Conservation (phyloP, 2,113 vertebrate genomes). For the Mirza zaza region DNA sequence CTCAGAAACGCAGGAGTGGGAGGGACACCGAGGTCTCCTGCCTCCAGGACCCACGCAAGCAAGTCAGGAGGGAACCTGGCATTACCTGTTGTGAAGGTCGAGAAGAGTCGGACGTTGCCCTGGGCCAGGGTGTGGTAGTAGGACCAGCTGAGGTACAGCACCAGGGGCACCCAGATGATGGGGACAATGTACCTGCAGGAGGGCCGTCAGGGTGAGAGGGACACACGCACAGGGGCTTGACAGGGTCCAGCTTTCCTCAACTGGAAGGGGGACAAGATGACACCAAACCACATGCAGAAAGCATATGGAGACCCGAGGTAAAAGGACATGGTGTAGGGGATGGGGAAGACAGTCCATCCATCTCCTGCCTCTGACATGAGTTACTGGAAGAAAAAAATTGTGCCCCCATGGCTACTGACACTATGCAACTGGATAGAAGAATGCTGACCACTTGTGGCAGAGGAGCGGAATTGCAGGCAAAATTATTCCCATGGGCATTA, state of each 20-base stretch:
- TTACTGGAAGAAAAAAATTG: neutral
- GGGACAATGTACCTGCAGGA: constrained; percentile 92
- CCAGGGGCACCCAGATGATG: constrained; percentile 92
- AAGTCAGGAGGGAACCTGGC: neutral
- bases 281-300: neutral
- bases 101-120: constrained; percentile 88
- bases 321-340: neutral
- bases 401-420: neutral
- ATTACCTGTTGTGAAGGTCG: constrained; percentile 87
- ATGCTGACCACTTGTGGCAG: constrained; percentile 37
- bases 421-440: neutral
- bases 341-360: neutral
- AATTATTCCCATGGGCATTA: neutral
- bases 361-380: neutral
- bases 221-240: accelerated
- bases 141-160: constrained; percentile 92
- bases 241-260: neutral
- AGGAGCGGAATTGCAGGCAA: constrained; percentile 51
- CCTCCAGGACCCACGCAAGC: neutral
- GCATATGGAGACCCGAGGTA: neutral
- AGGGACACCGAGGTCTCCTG: neutral
- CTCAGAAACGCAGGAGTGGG: neutral
- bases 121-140: constrained; percentile 89
- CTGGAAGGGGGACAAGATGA: neutral
- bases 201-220: neutral